Base-by-base conservation (phyloP, 2,113 vertebrate species). In the Takifugu flavidus region DNA sequence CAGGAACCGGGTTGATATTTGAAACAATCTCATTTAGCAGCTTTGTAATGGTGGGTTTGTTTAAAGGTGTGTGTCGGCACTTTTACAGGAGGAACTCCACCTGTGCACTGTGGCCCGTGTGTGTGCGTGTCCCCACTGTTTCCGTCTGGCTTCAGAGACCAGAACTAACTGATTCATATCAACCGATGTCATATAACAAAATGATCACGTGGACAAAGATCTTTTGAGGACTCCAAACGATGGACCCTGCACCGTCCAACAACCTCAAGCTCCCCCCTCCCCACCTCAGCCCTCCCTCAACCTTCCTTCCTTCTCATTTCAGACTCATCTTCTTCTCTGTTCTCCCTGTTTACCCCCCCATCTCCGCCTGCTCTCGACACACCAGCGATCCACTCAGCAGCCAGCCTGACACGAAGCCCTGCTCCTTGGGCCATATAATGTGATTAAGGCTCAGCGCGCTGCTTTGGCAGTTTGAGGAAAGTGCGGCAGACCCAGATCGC, bases 371-470 rank as follows among this genome's bases (percentile, higher is more conserved):
- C 71, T 80, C 64, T 70, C 26, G 45, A 78, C 73, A 70, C 68
- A 79, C 78, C 53, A 62, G 66, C 13, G 25, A 68, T 61, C 63
- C 66, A 65, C 67, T 80, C 60, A 62, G 57, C 45, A 70, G 65
- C 46, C 47, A 51, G 57, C 66, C 75, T 71, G 75, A 82, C 80
- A 86, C 11, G 64, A 27, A 70, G 77, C 63, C 59, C 67, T 77
- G 74, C 72, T 82, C 82, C 77, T 66, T 80, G 73, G 77, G 67
- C 86, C 83, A 77, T 78, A 63, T 83, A 59, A 79, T 79, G 76
- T 78, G 72, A 79, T 87, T 77, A 81, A 82, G 77, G 63, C 73
- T 67, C 72, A 47, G 43, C 58, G 76, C 71, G 74, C 65, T 70
- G 62, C 55, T 69, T 74, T 50, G 56, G 45, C 13, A 47, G 34